Evolutionary conservation across 2,888 invertebrate genomes (phyloP), one percentile per base, ranked within the genome.

Genomic region (Acronicta leporina): DNA sequence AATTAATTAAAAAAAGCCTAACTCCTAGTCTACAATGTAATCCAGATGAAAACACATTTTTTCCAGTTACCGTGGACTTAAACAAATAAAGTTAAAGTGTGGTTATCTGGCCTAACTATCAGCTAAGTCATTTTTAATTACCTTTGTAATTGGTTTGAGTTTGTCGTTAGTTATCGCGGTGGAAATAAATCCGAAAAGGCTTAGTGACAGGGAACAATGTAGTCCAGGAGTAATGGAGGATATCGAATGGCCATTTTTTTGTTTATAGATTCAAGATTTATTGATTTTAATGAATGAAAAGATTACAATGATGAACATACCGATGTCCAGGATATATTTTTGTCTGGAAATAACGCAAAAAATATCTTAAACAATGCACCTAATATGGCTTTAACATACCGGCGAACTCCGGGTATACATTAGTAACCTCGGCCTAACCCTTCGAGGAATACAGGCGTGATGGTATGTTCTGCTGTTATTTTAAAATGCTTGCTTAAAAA

Each of bases 71-170:
- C 61, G 67, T 66, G 77, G 82, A 81, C 63, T 77, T 62, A 70
- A 77, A 71, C 69, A 72, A 77, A 78, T 70, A 77, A 62, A 82
- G 78, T 82, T 80, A 77, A 65, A 65, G 72, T 77, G 77, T 73
- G 46, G 74, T 71, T 78, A 75, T 80, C 80, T 69, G 79, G 79
- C 75, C 82, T 82, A 81, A 83, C 81, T 81, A 80, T 79, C 82
- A 82, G 82, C 83, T 90, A 89, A 91, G 84, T 87, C 85, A 84
- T 85, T 88, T 90, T 89, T 91, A 90, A 91, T 90, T 88, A 87
- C 83, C 72, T 58, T 38, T 51, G 63, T 75, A 79, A 81, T 84
- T 83, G 79, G 76, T 79, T 81, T 77, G 72, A 74, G 71, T 64
- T 72, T 72, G 73, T 76, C 65, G 68, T 81, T 76, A 70, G 64